Conservation (phyloP, 2,888 invertebrate species). For the Chromoteleia sp. region DNA sequence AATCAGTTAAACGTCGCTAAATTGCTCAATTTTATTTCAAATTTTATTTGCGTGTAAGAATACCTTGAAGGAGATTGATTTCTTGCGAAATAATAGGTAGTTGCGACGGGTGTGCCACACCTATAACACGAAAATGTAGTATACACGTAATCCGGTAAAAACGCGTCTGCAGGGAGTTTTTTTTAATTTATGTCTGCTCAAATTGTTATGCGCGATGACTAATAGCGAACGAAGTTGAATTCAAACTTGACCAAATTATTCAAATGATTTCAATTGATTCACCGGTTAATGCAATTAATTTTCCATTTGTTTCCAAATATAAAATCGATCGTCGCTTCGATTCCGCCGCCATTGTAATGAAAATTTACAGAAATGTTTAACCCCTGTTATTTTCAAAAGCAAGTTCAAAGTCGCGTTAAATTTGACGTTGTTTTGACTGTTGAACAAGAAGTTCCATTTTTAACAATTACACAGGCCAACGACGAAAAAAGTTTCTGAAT, state of each 20-base stretch:
- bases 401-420: no score
- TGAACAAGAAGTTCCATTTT: no score
- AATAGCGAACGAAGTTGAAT: constrained; percentile 5
- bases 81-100: constrained; percentile 41
- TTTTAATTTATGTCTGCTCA: constrained; percentile 25
- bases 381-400: no score
- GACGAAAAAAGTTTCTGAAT: no score
- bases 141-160: constrained; percentile 44
- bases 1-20: constrained; percentile 10
- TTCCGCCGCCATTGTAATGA: no score
- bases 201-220: constrained; percentile 32
- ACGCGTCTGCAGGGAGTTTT: constrained; percentile 30
- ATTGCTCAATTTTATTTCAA: constrained; percentile 28
- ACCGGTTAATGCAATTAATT: not conserved
- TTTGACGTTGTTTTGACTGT: no score
- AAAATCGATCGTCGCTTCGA: no score
- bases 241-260: constrained; percentile 6
- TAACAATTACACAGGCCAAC: no score
- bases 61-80: constrained; percentile 36
- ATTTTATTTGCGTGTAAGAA: constrained; percentile 24
- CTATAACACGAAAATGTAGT: constrained; percentile 47
- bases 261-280: not conserved
- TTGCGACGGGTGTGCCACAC: constrained; percentile 33
- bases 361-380: no score
- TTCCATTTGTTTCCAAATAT: no score